These are phyloP conservation scores for Martes flavigula DNA, from an alignment of 2,797 vertebrate species.

Conservation along the genomic window DNA sequence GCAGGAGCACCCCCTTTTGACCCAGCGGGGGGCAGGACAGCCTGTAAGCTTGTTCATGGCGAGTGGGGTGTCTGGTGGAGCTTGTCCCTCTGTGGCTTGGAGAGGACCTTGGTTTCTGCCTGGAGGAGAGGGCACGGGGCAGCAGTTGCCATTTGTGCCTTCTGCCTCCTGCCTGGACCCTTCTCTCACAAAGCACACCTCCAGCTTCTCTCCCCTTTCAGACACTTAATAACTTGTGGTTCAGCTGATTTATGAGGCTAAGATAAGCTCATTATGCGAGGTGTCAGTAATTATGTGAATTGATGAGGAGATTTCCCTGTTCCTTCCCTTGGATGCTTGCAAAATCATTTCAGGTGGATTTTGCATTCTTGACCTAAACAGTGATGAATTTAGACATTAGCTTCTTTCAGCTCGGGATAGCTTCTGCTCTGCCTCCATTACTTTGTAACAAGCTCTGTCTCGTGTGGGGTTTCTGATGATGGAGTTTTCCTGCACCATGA, in stretches of 20 bases:
- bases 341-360: conserved; percentile 55
- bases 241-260: conserved; percentile 62
- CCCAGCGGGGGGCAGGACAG: conserved; percentile 54
- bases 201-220: background rate
- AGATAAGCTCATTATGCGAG: conserved; percentile 67
- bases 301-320: conserved; percentile 63
- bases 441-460: background rate
- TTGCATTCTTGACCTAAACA: conserved; percentile 53
- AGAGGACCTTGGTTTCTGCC: background rate
- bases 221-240: background rate
- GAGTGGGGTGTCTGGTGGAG: background rate
- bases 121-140: background rate
- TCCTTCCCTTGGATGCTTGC: conserved; percentile 14
- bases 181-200: background rate
- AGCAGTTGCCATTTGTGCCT: background rate
- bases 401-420: background rate
- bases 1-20: conserved; percentile 55
- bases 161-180: no score
- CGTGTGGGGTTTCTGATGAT: background rate
- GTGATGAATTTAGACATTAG: conserved; percentile 50
- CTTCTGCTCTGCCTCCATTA: background rate
- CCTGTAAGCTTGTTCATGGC: conserved; percentile 42
- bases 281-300: conserved; percentile 71
- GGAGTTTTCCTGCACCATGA: background rate
- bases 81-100: background rate